phyloP scores from a whole-genome alignment of 2,888 invertebrate species.

The Aethes cnicana region DNA sequence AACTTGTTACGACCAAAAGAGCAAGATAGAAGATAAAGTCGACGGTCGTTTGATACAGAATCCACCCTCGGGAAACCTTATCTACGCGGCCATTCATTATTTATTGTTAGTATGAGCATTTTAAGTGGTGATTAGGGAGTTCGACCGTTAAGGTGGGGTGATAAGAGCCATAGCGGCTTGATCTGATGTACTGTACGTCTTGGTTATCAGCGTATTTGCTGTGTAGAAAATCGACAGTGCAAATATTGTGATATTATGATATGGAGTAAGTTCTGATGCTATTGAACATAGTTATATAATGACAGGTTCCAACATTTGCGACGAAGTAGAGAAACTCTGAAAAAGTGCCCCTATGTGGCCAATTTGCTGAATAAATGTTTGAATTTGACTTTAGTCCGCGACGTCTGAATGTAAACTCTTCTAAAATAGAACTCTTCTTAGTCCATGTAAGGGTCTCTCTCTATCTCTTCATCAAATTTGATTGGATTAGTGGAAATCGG shows the following conservation, averaged over 20 bases:
- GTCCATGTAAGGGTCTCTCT: no score
- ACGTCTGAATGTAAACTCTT: no score
- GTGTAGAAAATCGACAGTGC: slow-evolving; percentile 4
- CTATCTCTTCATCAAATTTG: no score
- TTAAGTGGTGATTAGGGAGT: neutral
- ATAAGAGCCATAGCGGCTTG: neutral
- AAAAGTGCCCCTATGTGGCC: no score
- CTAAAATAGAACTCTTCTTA: no score
- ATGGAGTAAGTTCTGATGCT: no score
- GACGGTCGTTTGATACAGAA: slow-evolving; percentile 1
- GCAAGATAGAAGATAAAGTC: neutral
- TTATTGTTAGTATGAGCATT: slow-evolving; percentile 42
- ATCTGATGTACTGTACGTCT: slow-evolving; percentile 20
- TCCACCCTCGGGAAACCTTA: slow-evolving; percentile 39
- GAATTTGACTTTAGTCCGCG: no score
- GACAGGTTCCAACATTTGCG: no score
- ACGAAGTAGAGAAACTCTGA: no score
- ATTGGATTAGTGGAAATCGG: no score
- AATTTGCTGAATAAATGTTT: no score
- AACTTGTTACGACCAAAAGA: neutral
- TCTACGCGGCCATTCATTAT: slow-evolving; percentile 44
- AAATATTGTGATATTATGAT: slow-evolving; percentile 1
- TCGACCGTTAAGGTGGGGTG: neutral
- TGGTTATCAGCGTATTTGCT: slow-evolving; percentile 23
- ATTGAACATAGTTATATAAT: no score